Evolutionary conservation across 2,888 invertebrate species (phyloP).

Genomic region (Elysia crispata): DNA sequence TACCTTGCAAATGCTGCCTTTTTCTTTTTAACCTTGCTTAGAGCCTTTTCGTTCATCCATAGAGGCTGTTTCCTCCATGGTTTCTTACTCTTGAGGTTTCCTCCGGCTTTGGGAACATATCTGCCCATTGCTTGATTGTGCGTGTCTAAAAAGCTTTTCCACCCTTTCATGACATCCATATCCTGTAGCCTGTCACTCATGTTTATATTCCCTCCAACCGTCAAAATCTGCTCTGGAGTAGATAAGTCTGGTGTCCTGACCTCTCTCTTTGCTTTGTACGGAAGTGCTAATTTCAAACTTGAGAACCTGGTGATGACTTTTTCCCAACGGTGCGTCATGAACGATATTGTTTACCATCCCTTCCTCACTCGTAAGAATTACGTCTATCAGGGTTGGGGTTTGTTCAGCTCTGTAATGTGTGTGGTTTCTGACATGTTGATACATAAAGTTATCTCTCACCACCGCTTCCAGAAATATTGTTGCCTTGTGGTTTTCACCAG

Average conservation of each 20-base stretch:
- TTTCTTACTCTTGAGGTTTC: not conserved
- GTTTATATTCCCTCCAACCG: not conserved
- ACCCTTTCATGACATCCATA: not conserved
- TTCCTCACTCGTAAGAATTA: conserved; percentile 43
- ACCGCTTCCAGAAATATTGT: conserved; percentile 23
- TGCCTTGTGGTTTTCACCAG: not conserved
- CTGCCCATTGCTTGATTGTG: not conserved
- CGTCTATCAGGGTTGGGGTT: conserved; percentile 33
- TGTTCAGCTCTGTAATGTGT: conserved; percentile 42
- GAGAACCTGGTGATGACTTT: conserved; percentile 1
- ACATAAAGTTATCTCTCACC: conserved; percentile 37
- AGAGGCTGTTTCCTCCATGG: not conserved
- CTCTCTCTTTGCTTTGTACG: not conserved
- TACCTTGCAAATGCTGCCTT: conserved; percentile 28
- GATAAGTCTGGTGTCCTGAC: not conserved
- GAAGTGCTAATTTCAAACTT: not conserved
- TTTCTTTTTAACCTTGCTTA: conserved; percentile 33
- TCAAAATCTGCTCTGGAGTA: too few relatives aligned
- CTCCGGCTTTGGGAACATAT: not conserved
- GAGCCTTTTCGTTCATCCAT: conserved; percentile 33
- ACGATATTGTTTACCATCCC: conserved; percentile 26
- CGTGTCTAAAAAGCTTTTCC: not conserved
- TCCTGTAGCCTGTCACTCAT: not conserved
- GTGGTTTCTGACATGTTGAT: conserved; percentile 40
- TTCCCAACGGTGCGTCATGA: conserved; percentile 1